These are phyloP conservation scores for Diglossa cyanea DNA, from an alignment of 2,797 vertebrate species.

Conservation along the genomic window DNA sequence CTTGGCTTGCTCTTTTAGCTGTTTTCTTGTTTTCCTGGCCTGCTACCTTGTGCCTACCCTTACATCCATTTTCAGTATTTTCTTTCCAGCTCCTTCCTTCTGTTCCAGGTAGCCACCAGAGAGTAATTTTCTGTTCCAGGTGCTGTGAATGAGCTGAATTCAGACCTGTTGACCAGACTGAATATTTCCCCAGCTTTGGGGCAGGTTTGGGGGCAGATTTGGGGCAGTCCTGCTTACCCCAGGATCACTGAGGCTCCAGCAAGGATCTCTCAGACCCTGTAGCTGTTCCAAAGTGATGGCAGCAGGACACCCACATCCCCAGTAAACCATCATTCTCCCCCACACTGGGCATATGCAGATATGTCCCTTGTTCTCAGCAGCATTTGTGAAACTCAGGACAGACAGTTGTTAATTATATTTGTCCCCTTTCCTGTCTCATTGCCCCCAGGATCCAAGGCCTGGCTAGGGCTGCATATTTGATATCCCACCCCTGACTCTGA, in stretches of 20 bases:
- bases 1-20: constrained; percentile 37
- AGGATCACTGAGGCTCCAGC: neutral
- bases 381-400: neutral
- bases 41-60: neutral
- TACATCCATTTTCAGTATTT: neutral
- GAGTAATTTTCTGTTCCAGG: neutral
- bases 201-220: neutral
- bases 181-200: neutral
- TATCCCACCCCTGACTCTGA: neutral
- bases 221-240: neutral
- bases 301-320: neutral
- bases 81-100: neutral
- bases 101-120: neutral
- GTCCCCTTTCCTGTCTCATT: neutral
- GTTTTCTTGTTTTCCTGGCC: neutral
- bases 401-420: neutral
- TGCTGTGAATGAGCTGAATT: neutral
- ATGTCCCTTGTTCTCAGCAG: neutral
- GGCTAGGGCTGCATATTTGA: neutral
- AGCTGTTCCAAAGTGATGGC: neutral
- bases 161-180: neutral
- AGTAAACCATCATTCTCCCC: neutral
- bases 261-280: neutral
- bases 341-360: neutral
- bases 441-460: neutral